Conservation (phyloP, 2,113 vertebrate species). For the Pterophyllum scalare region DNA sequence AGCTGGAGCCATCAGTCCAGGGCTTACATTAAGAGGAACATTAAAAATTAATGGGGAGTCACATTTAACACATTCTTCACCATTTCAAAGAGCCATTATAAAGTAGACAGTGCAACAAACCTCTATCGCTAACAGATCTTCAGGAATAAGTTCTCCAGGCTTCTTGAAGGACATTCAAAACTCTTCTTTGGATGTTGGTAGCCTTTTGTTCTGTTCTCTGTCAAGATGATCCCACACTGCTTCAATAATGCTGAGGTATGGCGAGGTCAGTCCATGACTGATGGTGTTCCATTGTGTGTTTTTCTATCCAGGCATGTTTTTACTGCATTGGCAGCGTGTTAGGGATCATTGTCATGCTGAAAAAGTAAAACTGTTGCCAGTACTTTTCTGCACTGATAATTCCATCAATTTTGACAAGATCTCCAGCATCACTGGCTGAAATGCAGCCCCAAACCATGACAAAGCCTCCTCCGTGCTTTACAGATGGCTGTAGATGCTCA, state of each 20-base stretch:
- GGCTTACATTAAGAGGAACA: not conserved
- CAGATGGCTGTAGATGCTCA: not conserved
- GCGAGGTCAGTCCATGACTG: not conserved
- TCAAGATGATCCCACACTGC: too few species aligned
- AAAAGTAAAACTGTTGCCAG: not conserved
- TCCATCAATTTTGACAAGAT: not conserved
- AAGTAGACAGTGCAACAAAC: too few species aligned
- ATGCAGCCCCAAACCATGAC: not conserved
- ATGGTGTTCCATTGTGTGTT: not conserved
- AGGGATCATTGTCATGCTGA: not conserved
- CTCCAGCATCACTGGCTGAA: not conserved
- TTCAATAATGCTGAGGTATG: not conserved
- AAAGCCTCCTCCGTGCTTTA: not conserved
- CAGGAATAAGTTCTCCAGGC: too few species aligned
- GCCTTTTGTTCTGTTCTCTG: too few species aligned
- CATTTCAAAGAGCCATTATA: too few species aligned
- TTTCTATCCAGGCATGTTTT: not conserved
- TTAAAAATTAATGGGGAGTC: not conserved
- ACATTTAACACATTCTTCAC: too few species aligned
- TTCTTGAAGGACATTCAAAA: too few species aligned
- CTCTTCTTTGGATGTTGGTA: too few species aligned
- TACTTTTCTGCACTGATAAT: not conserved
- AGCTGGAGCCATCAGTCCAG: not conserved
- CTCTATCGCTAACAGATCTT: too few species aligned
- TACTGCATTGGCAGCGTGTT: accelerated